Evolutionary conservation across 1,140 invertebrate species (phyloP), one percentile per base, ranked within the genome.

Genomic region (Lepidostoma basale): DNA sequence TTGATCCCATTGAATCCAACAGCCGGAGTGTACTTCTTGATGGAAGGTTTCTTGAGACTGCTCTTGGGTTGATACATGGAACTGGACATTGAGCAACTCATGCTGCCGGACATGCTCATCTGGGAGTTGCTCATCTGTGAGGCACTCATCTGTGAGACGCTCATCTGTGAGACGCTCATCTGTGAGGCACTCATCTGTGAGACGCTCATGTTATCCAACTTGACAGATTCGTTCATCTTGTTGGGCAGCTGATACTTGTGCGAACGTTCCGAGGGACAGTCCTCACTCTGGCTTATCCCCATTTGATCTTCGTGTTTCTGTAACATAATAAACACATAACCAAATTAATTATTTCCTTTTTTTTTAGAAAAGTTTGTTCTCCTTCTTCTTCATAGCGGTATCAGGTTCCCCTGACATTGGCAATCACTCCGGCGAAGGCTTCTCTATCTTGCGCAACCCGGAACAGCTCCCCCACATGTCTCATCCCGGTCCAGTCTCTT

Each of bases 41-140:
- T 78, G 6, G 78, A 75, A 9, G 52, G 56, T 52, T 77, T 80
- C 59, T 82, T 83, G 49, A 82, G 52, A 59, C 77, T 82, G 62
- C 81, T 83, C 39, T 79, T 81, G 3, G 79, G 78, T 70, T 77
- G 78, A 25, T 60, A 68, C 14, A 68, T 20, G 12, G 70, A 72
- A 5, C 60, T 18, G 5, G 56, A 52, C 66, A 68, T 68, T 1
- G 68, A 70, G 6, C 25, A 47, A 5, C 59, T 39, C 64, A 67
- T 71, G n/a, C 10, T n/a, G 3, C 25, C 14, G 10, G 49, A 39
- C 64, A 59, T 70, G 25, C 20, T 30, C 49, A 59, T 45, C 30
- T 58, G 49, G 3, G 64, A 67, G 22, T 18, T 22, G 14, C 22
- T 58, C 62, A 65, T 65, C 44, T 68, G 69, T 12, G 68, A 69